Evolutionary conservation across 2,888 invertebrate genomes (phyloP), one percentile per base, ranked within the genome.

Genomic region (Tenthredo livida): DNA sequence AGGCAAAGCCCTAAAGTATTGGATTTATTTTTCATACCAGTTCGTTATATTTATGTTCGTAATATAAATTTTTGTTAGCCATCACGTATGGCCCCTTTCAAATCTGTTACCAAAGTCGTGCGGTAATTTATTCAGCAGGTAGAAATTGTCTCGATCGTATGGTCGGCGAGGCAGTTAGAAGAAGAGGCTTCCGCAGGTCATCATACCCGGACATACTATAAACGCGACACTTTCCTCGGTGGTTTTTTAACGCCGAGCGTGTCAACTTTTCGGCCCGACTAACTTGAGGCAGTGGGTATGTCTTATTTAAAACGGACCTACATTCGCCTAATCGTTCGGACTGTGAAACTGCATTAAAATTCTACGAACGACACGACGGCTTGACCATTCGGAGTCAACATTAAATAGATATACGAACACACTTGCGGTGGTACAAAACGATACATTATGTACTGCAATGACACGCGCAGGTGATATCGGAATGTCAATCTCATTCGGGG

Each of bases 181-280:
- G 80, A 33, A 21, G 58, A 61, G 61, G 15, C 25, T 29, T 43
- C 21, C 25, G 43, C 54, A 85, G 88, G 88, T 89, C 87, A 86
- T 84, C 89, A 87, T 84, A 88, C 87, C 88, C 90, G 90, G 89
- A 89, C 87, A 85, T 37, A 37, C 37, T 37, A 37, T 43, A 9
- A 21, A 37, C 15, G 67, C 85, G 86, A 87, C 86, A 86, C 87
- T 87, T 87, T 86, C 87, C 65, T 88, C 86, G 85, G 78, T 78
- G 12, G 29, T 77, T 77, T 77, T 37, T 33, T 33, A 25, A 58
- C 78, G 78, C 17, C 88, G 21, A 25, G 61, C 61, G 61, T 12
- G 61, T 12, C 25, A 21, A 61, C 9, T 88, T 86, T 84, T 58
- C 77, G 84, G 77, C 77, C 10, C 43, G n/a, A 29, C 40, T 37